phyloP scores from a whole-genome alignment of 30 jellyfish, hydroid and myxozoan genomes.

The Aurelia aurita complex sp. Pacific region DNA sequence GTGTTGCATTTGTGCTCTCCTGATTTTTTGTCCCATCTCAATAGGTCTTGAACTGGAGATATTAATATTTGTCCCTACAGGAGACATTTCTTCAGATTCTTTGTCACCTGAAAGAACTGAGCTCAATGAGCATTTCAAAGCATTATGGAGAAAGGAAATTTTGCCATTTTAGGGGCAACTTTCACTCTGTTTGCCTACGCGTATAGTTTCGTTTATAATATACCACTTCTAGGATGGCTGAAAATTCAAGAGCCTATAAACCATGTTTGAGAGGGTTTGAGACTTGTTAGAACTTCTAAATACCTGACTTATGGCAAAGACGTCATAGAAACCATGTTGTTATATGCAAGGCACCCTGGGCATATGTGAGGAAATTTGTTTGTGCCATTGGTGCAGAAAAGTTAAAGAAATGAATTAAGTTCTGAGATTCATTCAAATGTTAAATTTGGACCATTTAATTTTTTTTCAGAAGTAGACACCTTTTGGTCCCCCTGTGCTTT shows the following conservation, averaged over 20 bases:
- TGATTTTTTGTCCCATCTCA: not conserved
- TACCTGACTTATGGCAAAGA: constrained; percentile 9
- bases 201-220: not conserved
- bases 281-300: constrained; percentile 2
- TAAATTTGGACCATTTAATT: no score
- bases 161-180: not conserved
- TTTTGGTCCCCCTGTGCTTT: no score
- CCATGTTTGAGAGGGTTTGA: not conserved
- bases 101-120: not conserved
- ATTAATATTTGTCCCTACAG: not conserved
- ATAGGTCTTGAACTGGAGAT: not conserved
- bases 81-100: no score
- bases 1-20: not conserved
- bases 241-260: not conserved
- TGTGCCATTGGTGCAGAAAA: no score
- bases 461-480: no score
- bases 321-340: not conserved
- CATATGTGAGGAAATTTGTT: no score
- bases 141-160: not conserved
- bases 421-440: no score
- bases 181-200: not conserved
- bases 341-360: no score
- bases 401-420: no score
- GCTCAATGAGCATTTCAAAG: not conserved
- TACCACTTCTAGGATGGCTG: not conserved